These are phyloP conservation scores for Gobiocypris rarus DNA, from an alignment of 2,113 vertebrate species.

Conservation along the genomic window DNA sequence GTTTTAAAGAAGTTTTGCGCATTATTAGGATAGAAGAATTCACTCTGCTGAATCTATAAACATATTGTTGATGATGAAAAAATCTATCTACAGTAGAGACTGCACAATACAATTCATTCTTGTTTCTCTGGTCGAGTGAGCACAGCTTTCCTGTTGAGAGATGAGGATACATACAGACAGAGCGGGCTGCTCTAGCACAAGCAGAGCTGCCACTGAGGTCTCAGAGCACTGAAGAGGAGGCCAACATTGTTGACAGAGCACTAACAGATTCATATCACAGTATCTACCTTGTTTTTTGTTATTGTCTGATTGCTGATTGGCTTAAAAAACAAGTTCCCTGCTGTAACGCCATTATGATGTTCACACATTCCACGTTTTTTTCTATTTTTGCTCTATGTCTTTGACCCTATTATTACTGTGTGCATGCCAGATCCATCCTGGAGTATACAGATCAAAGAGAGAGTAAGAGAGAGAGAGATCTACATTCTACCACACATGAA, in stretches of 20 bases:
- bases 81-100: constrained; percentile 16
- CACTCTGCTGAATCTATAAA: neutral
- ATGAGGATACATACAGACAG: constrained; percentile 29
- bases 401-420: neutral
- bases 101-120: neutral
- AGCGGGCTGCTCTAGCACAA: constrained; percentile 24
- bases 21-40: no score
- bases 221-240: constrained; percentile 1
- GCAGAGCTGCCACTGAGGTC: neutral
- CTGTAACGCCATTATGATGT: neutral
- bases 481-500: constrained; percentile 34
- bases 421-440: neutral
- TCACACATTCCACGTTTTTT: neutral
- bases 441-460: neutral
- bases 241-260: constrained; percentile 26
- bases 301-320: neutral
- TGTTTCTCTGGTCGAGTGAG: constrained; percentile 15
- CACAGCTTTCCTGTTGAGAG: constrained; percentile 32
- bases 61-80: neutral
- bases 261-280: neutral
- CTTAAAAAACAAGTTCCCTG: neutral
- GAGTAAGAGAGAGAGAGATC: constrained; percentile 31
- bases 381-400: neutral
- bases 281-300: neutral
- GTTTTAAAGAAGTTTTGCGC: no score